Conservation (phyloP, 1,140 invertebrate genomes). For the Ceratosolen solmsi region DNA sequence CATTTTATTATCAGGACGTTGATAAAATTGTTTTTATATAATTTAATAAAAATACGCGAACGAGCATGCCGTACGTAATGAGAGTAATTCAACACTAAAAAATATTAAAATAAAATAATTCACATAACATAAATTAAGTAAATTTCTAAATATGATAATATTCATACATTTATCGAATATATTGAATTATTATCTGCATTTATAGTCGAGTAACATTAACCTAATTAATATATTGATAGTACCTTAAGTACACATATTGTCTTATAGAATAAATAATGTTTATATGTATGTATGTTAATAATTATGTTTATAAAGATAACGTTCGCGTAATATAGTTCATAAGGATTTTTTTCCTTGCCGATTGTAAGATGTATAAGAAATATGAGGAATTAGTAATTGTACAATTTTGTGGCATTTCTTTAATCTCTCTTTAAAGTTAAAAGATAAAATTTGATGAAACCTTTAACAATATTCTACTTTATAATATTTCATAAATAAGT, state of each 20-base stretch:
- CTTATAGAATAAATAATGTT: background rate
- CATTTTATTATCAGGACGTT: too few species aligned
- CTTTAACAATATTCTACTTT: background rate
- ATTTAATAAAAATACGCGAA: too few species aligned
- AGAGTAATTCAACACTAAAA: too few species aligned
- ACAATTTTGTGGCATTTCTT: background rate
- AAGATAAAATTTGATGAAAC: background rate
- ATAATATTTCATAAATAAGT: background rate
- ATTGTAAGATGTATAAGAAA: background rate
- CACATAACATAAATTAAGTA: too few species aligned
- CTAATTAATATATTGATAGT: too few species aligned
- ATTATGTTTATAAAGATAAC: background rate
- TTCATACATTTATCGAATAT: too few species aligned
- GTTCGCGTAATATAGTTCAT: background rate
- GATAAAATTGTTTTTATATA: too few species aligned
- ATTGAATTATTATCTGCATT: too few species aligned
- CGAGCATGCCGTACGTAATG: too few species aligned
- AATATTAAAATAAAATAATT: too few species aligned
- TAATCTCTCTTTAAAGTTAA: background rate
- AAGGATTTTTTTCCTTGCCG: background rate
- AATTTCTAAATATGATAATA: too few species aligned
- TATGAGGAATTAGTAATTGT: background rate
- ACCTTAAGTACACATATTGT: background rate
- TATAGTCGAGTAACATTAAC: too few species aligned
- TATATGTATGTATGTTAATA: background rate